Base-by-base conservation (phyloP, 2,113 vertebrate genomes). In the Bagarius yarrelli region DNA sequence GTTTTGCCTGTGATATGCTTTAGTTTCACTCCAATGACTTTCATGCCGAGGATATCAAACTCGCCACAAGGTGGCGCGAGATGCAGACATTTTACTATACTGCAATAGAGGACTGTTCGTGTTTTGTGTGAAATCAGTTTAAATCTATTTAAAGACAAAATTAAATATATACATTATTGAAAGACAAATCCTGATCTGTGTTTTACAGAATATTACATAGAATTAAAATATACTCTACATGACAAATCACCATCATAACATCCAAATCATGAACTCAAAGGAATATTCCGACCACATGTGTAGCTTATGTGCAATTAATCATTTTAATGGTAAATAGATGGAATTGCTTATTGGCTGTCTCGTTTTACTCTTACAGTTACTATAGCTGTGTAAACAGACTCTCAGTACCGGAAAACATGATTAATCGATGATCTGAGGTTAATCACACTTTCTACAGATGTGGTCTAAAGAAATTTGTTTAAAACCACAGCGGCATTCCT, bases 11-110 rank as follows among this genome's bases (percentile, higher is more conserved):
- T 67, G 52, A 69, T 34, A 8, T 15, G 25, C 66, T 70, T 71
- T 6, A 1, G 44, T 44, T 67, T 76, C 18, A 52, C 36, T 55
- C 30, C 44, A 63, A 72, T 75, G 52, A 81, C 60, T 73, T 74
- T 36, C 21, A 55, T 21, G 32, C 5, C 63, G 83, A 63, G 56
- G 80, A 59, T 72, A 19, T 32, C 15, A 55, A 25, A 72, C 30
- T 47, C 21, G 21, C 81, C 79, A 86, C 83, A 47, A 80, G 85
- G 70, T 83, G 85, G 85, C 57, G 74, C 25, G 44, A 84, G 18
- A 83, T 21, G 50, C 70, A 61, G 47, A 19, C 36, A 27, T 59
- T 52, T 34, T 11, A 72, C 47, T 50, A n/a, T 19, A 64, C 55
- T 73, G 47, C 57, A 69, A 15, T 61, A 14, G 56, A 77, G 13